phyloP scores from a whole-genome alignment of 2,797 vertebrate species.

The Meda fulgida region DNA sequence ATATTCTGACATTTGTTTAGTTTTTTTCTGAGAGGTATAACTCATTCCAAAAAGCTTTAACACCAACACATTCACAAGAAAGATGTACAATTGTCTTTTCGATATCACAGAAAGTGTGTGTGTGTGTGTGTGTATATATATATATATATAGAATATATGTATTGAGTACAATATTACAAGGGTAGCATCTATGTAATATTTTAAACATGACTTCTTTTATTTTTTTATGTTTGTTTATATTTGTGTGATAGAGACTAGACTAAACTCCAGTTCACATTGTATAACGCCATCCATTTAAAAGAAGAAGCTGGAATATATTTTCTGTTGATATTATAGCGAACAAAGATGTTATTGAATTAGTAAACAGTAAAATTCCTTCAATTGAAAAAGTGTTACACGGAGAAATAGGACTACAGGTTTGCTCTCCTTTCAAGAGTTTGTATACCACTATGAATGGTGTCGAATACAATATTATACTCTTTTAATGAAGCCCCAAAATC shows the following conservation, averaged over 20 bases:
- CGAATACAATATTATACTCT: background rate
- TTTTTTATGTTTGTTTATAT: background rate
- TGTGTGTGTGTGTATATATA: too few relatives aligned
- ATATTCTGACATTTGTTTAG: too few relatives aligned
- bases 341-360: background rate
- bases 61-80: background rate
- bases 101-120: too few relatives aligned
- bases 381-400: background rate
- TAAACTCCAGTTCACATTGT: background rate
- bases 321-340: background rate
- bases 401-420: background rate
- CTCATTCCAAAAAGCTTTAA: background rate
- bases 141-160: too few relatives aligned
- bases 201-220: background rate
- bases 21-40: background rate
- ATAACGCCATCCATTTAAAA: background rate
- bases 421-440: background rate
- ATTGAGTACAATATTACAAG: background rate
- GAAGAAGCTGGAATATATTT: background rate
- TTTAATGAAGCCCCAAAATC: background rate
- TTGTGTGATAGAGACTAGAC: background rate
- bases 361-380: background rate
- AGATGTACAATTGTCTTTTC: background rate
- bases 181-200: too few relatives aligned
- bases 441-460: background rate